phyloP scores from a whole-genome alignment of 1,140 invertebrate species.

The Atta texana region DNA sequence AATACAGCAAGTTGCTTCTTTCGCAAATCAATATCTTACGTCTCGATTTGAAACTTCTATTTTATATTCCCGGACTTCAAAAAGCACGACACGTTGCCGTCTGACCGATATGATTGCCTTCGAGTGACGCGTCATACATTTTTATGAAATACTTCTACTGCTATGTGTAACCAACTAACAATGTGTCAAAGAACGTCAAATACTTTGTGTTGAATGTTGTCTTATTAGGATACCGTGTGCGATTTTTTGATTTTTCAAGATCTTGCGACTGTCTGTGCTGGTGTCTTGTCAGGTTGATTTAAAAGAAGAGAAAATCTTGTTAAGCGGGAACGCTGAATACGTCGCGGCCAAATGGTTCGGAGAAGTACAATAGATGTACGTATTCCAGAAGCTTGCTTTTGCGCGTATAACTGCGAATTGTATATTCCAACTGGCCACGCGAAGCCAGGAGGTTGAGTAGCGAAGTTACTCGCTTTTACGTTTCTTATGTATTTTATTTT shows the following conservation, averaged over 20 bases:
- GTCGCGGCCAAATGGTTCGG: neutral
- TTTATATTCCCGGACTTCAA: neutral
- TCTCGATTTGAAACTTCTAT: neutral
- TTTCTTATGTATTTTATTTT: slow-evolving; percentile 10
- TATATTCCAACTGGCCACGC: neutral
- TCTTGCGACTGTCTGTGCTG: neutral
- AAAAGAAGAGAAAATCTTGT: slow-evolving; percentile 7
- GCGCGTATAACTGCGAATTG: neutral
- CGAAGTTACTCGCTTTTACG: slow-evolving; percentile 21
- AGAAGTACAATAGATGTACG: neutral
- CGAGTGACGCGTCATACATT: slow-evolving; percentile 38
- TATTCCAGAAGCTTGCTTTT: neutral
- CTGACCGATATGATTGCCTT: slow-evolving; percentile 28
- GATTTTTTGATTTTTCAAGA: slow-evolving; percentile 5
- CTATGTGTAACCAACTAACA: neutral
- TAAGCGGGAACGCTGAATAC: neutral
- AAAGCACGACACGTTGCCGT: slow-evolving; percentile 19
- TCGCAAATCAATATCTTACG: neutral
- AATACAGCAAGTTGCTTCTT: neutral
- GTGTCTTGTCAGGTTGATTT: neutral
- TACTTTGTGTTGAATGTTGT: neutral
- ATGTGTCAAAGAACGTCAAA: slow-evolving; percentile 10
- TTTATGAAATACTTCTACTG: slow-evolving; percentile 30
- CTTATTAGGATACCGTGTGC: neutral
- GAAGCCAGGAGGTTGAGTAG: neutral